Evolutionary conservation across 2,797 vertebrate species (phyloP).

Genomic region (Gallinago stenura): DNA sequence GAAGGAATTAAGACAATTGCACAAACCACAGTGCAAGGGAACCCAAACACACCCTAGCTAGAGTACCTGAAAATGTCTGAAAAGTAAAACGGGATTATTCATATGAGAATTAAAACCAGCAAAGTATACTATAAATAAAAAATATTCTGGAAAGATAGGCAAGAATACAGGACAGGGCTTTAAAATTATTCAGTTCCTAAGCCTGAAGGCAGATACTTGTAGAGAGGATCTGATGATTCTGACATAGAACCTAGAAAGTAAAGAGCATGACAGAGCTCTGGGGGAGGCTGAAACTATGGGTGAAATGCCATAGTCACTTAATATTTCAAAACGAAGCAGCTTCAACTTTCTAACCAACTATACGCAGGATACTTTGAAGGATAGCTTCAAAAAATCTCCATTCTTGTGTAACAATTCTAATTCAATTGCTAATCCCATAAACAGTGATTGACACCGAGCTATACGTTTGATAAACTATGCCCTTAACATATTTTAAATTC

Average conservation of each 20-base stretch:
- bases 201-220: background rate
- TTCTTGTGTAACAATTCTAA: background rate
- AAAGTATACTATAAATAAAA: background rate
- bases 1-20: background rate
- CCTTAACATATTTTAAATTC: background rate
- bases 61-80: background rate
- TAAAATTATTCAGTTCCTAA: background rate
- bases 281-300: background rate
- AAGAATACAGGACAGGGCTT: background rate
- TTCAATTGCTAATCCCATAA: background rate
- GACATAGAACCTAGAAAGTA: background rate
- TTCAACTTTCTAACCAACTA: background rate
- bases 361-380: background rate
- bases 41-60: rapidly evolving
- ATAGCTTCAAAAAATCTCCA: background rate
- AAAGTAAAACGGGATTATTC: background rate
- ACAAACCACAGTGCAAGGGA: background rate
- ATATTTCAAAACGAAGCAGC: background rate
- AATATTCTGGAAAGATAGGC: background rate
- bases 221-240: background rate
- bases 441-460: background rate
- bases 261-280: background rate
- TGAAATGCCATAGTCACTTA: background rate
- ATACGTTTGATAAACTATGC: background rate
- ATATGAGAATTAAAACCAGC: background rate